Evolutionary conservation across 2,888 invertebrate species (phyloP).

Genomic region (Eilema depressum): DNA sequence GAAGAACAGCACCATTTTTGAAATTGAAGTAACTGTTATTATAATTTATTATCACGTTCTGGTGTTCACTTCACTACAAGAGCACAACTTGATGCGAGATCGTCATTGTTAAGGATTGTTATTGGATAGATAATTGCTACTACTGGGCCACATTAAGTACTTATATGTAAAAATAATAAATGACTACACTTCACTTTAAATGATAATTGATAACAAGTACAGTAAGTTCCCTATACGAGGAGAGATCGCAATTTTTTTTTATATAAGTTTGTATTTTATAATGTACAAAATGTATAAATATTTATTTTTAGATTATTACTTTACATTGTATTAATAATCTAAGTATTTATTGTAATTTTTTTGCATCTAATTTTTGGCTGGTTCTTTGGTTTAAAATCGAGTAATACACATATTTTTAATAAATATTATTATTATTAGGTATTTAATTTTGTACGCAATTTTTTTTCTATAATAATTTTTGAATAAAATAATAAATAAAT

Average conservation of each 20-base stretch:
- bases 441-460: too few relatives aligned
- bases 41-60: neutral
- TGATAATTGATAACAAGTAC: constrained; percentile 2
- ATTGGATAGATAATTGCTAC: neutral
- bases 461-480: too few relatives aligned
- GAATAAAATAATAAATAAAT: too few relatives aligned
- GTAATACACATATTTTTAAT: too few relatives aligned
- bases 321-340: too few relatives aligned
- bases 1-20: constrained; percentile 26
- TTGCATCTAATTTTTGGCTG: too few relatives aligned
- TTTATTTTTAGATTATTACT: too few relatives aligned
- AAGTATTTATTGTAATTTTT: too few relatives aligned
- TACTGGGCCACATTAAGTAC: neutral
- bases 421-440: too few relatives aligned
- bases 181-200: neutral
- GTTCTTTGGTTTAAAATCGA: too few relatives aligned
- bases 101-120: neutral
- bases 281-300: too few relatives aligned
- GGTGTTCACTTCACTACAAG: neutral
- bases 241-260: neutral
- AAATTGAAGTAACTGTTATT: neutral
- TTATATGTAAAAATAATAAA: neutral
- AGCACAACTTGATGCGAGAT: neutral
- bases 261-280: neutral
- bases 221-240: neutral